Evolutionary conservation across 2,113 vertebrate species (phyloP), one percentile per base, ranked within the genome.

Genomic region (Pterocles burchelli): DNA sequence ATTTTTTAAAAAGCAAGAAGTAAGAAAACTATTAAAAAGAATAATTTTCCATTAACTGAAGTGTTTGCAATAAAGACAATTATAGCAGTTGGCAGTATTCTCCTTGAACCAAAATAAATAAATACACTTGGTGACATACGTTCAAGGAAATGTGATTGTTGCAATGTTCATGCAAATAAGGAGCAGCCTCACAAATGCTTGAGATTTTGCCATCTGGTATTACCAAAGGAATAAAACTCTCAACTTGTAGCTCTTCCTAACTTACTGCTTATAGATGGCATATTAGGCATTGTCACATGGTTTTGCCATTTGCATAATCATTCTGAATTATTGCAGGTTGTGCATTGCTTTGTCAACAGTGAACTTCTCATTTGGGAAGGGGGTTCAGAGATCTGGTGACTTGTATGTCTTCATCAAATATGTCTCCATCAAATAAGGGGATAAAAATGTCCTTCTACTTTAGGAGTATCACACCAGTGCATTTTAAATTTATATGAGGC

Each of bases 21-120:
- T 31, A 82, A 57, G 51, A 88, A 96, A 91, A 71, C 86, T 76
- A 95, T 95, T 97, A 83, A 70, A 94, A 96, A 92, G 18, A 78
- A 55, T 90, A 1, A 68, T 96, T 96, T 97, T 90, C 80, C 82
- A 85, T 92, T 95, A 89, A 63, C 88, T 95, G 91, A 92, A 84
- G 55, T 85, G 86, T 96, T 95, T 95, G 85, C 79, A 96, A 67
- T 95, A 95, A 97, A 96, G 97, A 85, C 84, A 93, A 71, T 87
- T 85, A 51, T 76, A 96, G 72, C 90, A 93, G 81, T 96, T 97
- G 93, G 68, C 87, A 88, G 58, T 49, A 72, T 96, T 95, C 51
- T 95, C 25, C 77, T 97, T 46, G 22, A 93, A 97, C 80, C 65
- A 95, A 98, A 97, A 97, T 96, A 97, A 97, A 96, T 97, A 97